Conservation (phyloP, 2,888 invertebrate species). For the Rotaria socialis region DNA sequence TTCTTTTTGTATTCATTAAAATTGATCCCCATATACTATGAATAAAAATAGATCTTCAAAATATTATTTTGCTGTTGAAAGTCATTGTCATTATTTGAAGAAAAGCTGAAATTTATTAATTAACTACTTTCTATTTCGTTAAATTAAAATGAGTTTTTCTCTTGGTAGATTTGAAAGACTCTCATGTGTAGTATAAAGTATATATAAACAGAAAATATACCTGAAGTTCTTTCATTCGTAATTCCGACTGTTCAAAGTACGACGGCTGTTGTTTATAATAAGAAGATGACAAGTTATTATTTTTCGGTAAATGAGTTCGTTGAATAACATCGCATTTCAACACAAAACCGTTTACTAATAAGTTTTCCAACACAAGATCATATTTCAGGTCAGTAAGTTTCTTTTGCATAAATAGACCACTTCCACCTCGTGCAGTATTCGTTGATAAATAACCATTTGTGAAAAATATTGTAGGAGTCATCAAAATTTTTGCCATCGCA, state of each 20-base stretch:
- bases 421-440: background rate
- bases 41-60: background rate
- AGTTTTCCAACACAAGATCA: background rate
- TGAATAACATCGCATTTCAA: background rate
- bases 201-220: background rate
- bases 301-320: background rate
- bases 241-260: background rate
- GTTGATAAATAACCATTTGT: background rate
- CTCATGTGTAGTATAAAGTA: no score
- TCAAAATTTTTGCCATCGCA: background rate
- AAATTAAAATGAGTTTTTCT: background rate
- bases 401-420: background rate
- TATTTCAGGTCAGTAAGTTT: background rate
- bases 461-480: background rate
- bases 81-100: no score
- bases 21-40: background rate
- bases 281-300: background rate
- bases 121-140: background rate
- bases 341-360: background rate
- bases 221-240: background rate
- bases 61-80: no score
- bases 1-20: background rate
- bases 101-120: no score
- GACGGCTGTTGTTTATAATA: background rate
- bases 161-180: background rate